These are phyloP conservation scores for Cheilosia scutellata DNA, from an alignment of 2,888 invertebrate species.

Conservation along the genomic window DNA sequence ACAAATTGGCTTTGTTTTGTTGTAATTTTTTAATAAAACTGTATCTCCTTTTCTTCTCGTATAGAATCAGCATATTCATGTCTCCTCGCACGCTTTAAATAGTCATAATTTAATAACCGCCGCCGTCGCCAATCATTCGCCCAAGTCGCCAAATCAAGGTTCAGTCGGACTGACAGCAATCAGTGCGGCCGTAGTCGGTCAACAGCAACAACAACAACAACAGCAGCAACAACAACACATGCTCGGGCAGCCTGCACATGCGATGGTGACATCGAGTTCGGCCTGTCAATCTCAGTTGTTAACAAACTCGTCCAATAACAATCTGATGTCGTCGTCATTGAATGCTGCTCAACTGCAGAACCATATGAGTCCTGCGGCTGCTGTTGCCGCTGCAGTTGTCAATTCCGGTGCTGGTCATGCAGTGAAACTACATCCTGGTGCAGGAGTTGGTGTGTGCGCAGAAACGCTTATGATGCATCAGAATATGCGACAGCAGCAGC, in stretches of 20 bases:
- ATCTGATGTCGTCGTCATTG: slow-evolving; percentile 83
- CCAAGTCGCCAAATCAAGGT: slow-evolving; percentile 84
- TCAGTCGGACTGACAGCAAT: slow-evolving; percentile 56
- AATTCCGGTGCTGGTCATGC: slow-evolving; percentile 72
- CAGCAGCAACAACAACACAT: slow-evolving; percentile 82
- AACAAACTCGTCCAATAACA: slow-evolving; percentile 81
- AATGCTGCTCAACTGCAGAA: slow-evolving; percentile 80
- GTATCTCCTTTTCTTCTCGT: background rate
- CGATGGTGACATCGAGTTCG: slow-evolving; percentile 73
- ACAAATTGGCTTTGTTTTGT: background rate
- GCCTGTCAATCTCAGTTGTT: slow-evolving; percentile 78
- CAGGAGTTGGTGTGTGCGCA: slow-evolving; percentile 44
- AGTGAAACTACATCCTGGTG: slow-evolving; percentile 72
- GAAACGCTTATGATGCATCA: slow-evolving; percentile 74
- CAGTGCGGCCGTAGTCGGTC: slow-evolving; percentile 77
- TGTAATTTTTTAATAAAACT: background rate
- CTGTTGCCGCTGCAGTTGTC: slow-evolving; percentile 70
- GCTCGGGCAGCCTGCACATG: slow-evolving; percentile 77
- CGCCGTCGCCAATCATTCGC: slow-evolving; percentile 81
- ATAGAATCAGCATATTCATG: slow-evolving; percentile 83
- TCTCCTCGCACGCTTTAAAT: slow-evolving; percentile 84
- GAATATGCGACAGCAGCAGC: slow-evolving; percentile 75
- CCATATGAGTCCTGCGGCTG: slow-evolving; percentile 78
- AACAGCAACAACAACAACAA: slow-evolving; percentile 77
- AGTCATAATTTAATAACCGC: slow-evolving; percentile 84